Base-by-base conservation (phyloP, 2,888 invertebrate species). In the Acanthacorydalis orientalis region DNA sequence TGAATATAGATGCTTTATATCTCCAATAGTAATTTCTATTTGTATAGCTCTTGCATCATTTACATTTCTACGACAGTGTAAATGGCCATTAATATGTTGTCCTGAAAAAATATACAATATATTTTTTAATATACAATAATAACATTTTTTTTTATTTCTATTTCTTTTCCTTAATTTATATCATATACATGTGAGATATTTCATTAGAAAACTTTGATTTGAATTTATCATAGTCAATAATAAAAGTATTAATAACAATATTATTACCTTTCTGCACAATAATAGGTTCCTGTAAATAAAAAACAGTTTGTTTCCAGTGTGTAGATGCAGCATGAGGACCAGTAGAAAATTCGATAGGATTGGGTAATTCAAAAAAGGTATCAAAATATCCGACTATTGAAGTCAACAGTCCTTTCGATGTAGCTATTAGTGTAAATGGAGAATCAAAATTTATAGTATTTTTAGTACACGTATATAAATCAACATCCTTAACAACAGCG, bases 281-380 rank as follows among this genome's bases (percentile, higher is more conserved):
- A 43, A 83, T 72, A 33, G 83, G 78, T 53, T 83, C 74, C 51
- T 78, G 81, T 11, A 95, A 70, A 58, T 86, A 84, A 63, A 93
- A 90, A 1, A 91, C 74, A 1, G 91, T 91, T 64, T 95, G 95
- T 60, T 92, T 90, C 95, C 95, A 95, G 69, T 95, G 95, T 0
- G 95, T 95, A 16, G 77, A 70, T 0, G 75, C 70, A 1, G 71
- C 67, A 37, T 73, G 68, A 3, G 93, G 92, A 1, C 86, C 80
- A 1, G 93, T 93, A 45, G 83, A 81, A 57, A 93, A 80, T 4
- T 70, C 65, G 7, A 87, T 72, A 11, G 72, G 65, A 53, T 75
- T 72, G 1, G 76, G 74, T 47, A 83, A 65, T 58, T 84, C 82
- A 65, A 93, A 92, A 60, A 79, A 82, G 31, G 83, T 83, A 65